Conservation (phyloP, 2,888 invertebrate genomes). For the Chelonus formosanus region DNA sequence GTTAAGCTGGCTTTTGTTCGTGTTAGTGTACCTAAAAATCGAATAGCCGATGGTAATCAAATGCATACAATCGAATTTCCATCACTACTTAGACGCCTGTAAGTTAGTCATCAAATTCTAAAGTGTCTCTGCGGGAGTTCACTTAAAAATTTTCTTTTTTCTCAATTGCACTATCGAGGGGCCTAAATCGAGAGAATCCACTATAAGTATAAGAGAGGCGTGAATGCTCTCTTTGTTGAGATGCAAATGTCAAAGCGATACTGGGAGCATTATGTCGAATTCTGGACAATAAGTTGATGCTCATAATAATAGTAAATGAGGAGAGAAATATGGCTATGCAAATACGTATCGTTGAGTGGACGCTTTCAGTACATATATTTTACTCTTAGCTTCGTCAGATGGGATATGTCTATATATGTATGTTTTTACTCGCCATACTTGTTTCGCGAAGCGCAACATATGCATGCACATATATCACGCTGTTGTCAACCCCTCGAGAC, state of each 20-base stretch:
- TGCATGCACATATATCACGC: constrained; percentile 51
- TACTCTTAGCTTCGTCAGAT: constrained; percentile 16
- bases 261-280: constrained; percentile 46
- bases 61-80: constrained; percentile 5
- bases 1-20: neutral
- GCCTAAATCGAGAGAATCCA: constrained; percentile 45
- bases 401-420: constrained; percentile 18
- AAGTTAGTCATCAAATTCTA: constrained; percentile 11
- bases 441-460: constrained; percentile 37
- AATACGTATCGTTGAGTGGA: constrained; percentile 40
- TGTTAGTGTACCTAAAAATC: constrained; percentile 1
- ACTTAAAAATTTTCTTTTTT: constrained; percentile 8
- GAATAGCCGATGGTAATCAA: neutral
- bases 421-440: constrained; percentile 20
- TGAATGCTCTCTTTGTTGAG: constrained; percentile 60
- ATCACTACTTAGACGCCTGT: neutral
- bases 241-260: constrained; percentile 60
- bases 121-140: constrained; percentile 5
- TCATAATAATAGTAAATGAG: constrained; percentile 62
- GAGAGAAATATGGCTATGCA: constrained; percentile 60
- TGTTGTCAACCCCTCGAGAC: constrained; percentile 50
- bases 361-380: constrained; percentile 9
- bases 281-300: constrained; percentile 38
- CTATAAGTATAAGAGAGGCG: constrained; percentile 58
- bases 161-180: constrained; percentile 15